phyloP scores from a whole-genome alignment of 2,113 vertebrate species.

The Chloroceryle aenea region DNA sequence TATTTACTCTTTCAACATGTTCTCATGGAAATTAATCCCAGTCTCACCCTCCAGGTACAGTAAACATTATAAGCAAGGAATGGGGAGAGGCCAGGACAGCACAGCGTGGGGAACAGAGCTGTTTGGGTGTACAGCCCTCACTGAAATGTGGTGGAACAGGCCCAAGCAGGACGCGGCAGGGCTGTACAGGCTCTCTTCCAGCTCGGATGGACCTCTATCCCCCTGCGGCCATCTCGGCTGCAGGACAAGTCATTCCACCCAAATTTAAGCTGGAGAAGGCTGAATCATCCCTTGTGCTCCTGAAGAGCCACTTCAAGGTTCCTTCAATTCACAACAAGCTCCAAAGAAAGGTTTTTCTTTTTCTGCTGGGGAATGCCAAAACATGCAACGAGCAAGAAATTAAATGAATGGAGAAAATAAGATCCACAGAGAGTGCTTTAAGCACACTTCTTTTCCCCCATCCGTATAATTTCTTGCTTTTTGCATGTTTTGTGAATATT shows the following conservation, averaged over 20 bases:
- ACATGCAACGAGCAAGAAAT: not conserved
- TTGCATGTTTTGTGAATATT: not conserved
- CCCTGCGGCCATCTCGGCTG: accelerated
- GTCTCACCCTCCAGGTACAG: slow-evolving; percentile 6
- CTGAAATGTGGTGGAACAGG: slow-evolving; percentile 1
- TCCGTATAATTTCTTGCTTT: accelerated
- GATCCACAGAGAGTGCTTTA: not conserved
- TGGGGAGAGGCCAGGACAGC: slow-evolving; percentile 44
- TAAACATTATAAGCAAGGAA: not conserved
- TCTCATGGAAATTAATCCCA: slow-evolving; percentile 52
- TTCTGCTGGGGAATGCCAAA: not conserved
- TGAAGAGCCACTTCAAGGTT: not conserved
- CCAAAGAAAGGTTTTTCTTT: not conserved
- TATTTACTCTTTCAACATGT: not conserved
- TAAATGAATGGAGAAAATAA: accelerated
- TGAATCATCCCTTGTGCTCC: not conserved
- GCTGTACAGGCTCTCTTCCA: not conserved
- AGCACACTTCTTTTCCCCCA: not conserved
- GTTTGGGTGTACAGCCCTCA: not conserved
- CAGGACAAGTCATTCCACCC: accelerated
- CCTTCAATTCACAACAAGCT: not conserved
- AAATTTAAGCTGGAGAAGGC: not conserved
- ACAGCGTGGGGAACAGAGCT: not conserved
- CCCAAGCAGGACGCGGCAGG: not conserved
- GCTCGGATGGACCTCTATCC: not conserved